Evolutionary conservation across 1,140 invertebrate genomes (phyloP), one percentile per base, ranked within the genome.

Genomic region (Anagrus nilaparvatae): DNA sequence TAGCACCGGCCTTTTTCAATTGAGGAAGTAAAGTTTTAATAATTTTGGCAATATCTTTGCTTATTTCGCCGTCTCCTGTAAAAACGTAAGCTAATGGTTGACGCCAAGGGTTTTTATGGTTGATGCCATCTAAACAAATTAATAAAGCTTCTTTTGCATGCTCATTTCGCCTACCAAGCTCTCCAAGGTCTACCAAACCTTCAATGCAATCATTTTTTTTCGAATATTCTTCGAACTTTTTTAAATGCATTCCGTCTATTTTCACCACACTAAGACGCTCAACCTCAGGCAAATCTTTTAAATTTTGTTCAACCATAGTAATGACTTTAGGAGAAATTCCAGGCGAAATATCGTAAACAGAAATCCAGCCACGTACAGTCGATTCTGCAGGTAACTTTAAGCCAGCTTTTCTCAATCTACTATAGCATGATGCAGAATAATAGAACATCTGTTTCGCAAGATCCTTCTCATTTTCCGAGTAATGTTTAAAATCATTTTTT

Each of bases 261-360:
- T 49, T 47, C 23, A 49, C 31, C 9, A 33, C 32, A 17, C 44
- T 49, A 5, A 49, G 13, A 28, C 44, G 29, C 9, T 53, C 24
- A 3, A 43, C 43, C 1, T 9, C 3, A 0, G 35, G 32, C 9
- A 47, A 17, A 8, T 36, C 5, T 3, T 1, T 5, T 9, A 53
- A 9, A 7, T 37, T 43, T 25, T 34, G 13, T 20, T 40, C 28
- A 3, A 49, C 29, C 35, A 45, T 49, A n/a, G 28, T 14, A 25
- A 51, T 45, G 20, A 53, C 44, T 7, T 31, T 18, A 3, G 32
- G n/a, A 23, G 37, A 46, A 31, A 53, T 51, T n/a, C 49, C 49
- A 12, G 47, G 46, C 36, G 29, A 34, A 9, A 51, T 49, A 19
- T 51, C 40, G 9, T 21, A 16, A 9, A 48, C 45, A n/a, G 33